Evolutionary conservation across 2,888 invertebrate genomes (phyloP).

Genomic region (Vannuccia rotundouncinata): DNA sequence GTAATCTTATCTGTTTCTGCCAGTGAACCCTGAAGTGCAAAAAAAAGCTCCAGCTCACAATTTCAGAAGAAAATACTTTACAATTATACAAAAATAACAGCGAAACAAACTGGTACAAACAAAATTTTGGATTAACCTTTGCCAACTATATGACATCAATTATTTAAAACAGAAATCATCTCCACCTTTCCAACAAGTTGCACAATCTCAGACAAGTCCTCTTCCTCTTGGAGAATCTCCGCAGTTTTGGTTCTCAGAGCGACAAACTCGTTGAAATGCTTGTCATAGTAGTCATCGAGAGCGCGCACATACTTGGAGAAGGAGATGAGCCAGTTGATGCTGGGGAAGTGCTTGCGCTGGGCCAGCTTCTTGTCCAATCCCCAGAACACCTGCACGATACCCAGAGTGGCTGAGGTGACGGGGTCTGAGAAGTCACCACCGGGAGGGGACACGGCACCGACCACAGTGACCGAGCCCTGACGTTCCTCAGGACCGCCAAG

Average conservation of each 20-base stretch:
- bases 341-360: constrained; percentile 98
- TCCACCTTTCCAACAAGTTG: constrained; percentile 87
- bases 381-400: constrained; percentile 99
- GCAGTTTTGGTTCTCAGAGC: constrained; percentile 86
- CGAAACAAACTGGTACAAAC: background rate
- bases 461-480: constrained; percentile 98
- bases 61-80: background rate
- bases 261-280: constrained; percentile 92
- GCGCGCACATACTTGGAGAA: constrained; percentile 98
- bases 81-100: background rate
- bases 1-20: constrained; percentile 99
- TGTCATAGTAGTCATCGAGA: constrained; percentile 97
- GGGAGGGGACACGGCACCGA: constrained; percentile 97
- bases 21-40: constrained; percentile 72
- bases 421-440: constrained; percentile 99
- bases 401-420: constrained; percentile 93
- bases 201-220: constrained; percentile 98
- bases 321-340: constrained; percentile 99
- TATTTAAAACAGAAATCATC: constrained; percentile 28
- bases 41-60: background rate
- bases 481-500: constrained; percentile 90
- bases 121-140: no score
- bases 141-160: no score
- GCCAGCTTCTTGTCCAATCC: constrained; percentile 96
- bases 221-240: constrained; percentile 95